Percentiles rank a stretch among this genome's conserved stretches.
phyloP scores from a whole-genome alignment of 1,140 invertebrate genomes.

The Maniola jurtina region DNA sequence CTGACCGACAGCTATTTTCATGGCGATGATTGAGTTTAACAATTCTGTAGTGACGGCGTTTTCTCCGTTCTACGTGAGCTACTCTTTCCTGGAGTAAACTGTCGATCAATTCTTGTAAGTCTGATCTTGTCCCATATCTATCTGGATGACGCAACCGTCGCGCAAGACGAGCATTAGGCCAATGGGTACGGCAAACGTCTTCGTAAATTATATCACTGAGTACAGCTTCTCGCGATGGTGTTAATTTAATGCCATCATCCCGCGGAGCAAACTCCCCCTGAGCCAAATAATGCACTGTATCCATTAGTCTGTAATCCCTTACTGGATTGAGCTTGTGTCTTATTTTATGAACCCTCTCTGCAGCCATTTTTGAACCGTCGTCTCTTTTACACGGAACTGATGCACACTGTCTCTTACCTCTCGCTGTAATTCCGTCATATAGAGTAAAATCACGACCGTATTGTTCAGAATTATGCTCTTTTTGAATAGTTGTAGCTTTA shows the following conservation, averaged over 20 bases:
- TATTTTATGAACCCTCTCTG: conserved; percentile 68
- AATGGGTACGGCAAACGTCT: conserved; percentile 73
- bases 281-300: conserved; percentile 72
- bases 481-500: conserved; percentile 63
- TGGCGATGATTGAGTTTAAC: conserved; percentile 69
- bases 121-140: conserved; percentile 52
- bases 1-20: conserved; percentile 53
- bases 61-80: conserved; percentile 63
- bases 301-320: conserved; percentile 69
- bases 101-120: conserved; percentile 68
- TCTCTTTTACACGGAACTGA: conserved; percentile 68
- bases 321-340: conserved; percentile 70
- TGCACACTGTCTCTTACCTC: conserved; percentile 59
- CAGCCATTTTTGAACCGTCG: conserved; percentile 57
- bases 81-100: conserved; percentile 65
- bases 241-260: conserved; percentile 71
- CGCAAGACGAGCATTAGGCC: conserved; percentile 63
- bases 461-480: conserved; percentile 69
- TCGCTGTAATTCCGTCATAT: conserved; percentile 66
- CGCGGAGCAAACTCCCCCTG: conserved; percentile 72
- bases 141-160: conserved; percentile 53
- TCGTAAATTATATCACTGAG: conserved; percentile 74
- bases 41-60: conserved; percentile 65
- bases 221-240: conserved; percentile 70
- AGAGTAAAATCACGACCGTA: conserved; percentile 70